These are phyloP conservation scores for Dimorphilus gyrociliatus DNA, from an alignment of 2,888 invertebrate species.

Conservation along the genomic window DNA sequence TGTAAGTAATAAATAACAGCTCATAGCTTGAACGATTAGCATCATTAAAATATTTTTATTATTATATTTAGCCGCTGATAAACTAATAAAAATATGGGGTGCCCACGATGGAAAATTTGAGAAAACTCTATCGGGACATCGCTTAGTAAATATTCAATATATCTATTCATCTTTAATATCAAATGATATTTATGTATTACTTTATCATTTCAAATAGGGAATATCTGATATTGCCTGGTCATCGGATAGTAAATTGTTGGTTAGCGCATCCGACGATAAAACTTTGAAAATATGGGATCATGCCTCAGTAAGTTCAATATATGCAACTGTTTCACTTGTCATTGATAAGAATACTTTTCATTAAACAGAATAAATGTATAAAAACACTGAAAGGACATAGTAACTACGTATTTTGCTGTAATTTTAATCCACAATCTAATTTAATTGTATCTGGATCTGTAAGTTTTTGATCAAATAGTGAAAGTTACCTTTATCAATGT, in stretches of 20 bases:
- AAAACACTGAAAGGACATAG: conserved; percentile 96
- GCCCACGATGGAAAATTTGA: conserved; percentile 97
- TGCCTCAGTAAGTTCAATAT: conserved; percentile 66
- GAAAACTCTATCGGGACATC: conserved; percentile 93
- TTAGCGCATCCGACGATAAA: conserved; percentile 87
- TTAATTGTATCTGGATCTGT: conserved; percentile 91
- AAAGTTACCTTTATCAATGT: too few relatives aligned
- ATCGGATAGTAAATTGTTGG: conserved; percentile 75
- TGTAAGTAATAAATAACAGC: conserved; percentile 46
- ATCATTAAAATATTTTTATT: too few relatives aligned
- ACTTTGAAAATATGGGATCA: conserved; percentile 87
- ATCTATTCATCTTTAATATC: too few relatives aligned
- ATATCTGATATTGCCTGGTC: conserved; percentile 98
- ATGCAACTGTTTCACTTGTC: too few relatives aligned
- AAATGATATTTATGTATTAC: too few relatives aligned
- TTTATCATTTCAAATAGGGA: too few relatives aligned
- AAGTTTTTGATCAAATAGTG: too few relatives aligned
- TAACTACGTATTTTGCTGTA: conserved; percentile 98
- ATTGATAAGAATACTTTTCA: too few relatives aligned
- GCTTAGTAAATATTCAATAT: too few relatives aligned
- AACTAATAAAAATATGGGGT: conserved; percentile 91
- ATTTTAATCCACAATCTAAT: conserved; percentile 97
- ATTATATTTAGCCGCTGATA: conserved; percentile 83
- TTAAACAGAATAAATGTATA: too few relatives aligned
- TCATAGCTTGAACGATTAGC: not conserved